Evolutionary conservation across 2,113 vertebrate species (phyloP).

Genomic region (Corythoichthys haematopterus): DNA sequence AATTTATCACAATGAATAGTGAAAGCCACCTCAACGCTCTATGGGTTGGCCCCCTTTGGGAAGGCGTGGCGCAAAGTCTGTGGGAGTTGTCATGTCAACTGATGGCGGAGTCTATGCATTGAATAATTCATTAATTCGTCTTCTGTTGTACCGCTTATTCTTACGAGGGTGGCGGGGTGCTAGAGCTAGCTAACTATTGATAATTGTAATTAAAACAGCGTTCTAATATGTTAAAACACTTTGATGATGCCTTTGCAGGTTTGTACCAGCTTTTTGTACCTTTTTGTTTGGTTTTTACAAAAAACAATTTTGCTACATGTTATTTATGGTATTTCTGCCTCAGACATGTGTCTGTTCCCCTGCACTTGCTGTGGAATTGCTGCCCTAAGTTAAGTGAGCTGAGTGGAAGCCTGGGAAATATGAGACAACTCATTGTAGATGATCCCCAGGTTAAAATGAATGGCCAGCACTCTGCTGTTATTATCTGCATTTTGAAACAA

Average conservation of each 20-base stretch:
- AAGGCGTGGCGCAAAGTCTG: too few species aligned
- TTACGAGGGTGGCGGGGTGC: too few species aligned
- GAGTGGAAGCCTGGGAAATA: constrained; percentile 67
- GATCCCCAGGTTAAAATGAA: constrained; percentile 63
- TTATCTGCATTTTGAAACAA: constrained; percentile 43
- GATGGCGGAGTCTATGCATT: too few species aligned
- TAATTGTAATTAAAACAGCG: too few species aligned
- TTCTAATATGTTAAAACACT: neutral
- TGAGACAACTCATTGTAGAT: constrained; percentile 67
- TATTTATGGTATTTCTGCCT: neutral
- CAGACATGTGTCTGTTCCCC: constrained; percentile 72
- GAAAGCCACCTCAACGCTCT: too few species aligned
- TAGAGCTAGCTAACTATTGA: too few species aligned
- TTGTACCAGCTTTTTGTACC: too few species aligned
- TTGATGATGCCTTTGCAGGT: neutral
- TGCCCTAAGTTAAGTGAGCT: constrained; percentile 72
- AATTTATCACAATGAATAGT: too few species aligned
- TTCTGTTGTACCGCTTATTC: too few species aligned
- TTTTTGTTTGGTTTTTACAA: neutral
- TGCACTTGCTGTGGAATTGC: constrained; percentile 72
- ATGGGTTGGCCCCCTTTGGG: too few species aligned
- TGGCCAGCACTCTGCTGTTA: constrained; percentile 69
- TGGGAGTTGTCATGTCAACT: too few species aligned
- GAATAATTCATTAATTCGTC: too few species aligned
- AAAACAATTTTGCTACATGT: neutral